Base-by-base conservation (phyloP, 1,140 invertebrate species). In the Bombus polaris region DNA sequence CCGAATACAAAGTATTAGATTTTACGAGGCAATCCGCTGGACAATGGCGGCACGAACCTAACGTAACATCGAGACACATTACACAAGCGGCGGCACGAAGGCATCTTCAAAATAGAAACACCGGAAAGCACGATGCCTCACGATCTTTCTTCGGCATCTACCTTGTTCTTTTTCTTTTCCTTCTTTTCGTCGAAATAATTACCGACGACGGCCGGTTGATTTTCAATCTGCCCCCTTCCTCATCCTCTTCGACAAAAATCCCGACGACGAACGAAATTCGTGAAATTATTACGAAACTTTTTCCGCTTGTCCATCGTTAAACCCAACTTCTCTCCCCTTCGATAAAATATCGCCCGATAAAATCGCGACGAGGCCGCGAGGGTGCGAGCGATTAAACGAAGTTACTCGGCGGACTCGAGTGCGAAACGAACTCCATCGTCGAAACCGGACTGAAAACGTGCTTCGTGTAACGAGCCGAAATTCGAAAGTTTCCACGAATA, bases 1-100 rank as follows among this genome's bases (percentile, higher is more conserved):
- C 87, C 87, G 74, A 75, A 83, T 78, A 82, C 86, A 90, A 88
- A 65, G 66, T 90, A 88, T 88, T 90, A 89, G 78, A 90, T 81
- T 90, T 90, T 90, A 90, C 83, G 89, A 85, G 76, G 73, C 81
- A 86, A 90, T 88, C 80, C 68, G 71, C 35, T n/a, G 80, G 65
- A 90, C 89, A 90, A 90, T 84, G 65, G 71, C 42, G 66, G 42
- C 68, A 59, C 70, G 74, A 13, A 39, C 80, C 88, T 71, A 59
- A 71, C 47, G 72, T 42, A 70, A 81, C 78, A 32, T 32, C 53
- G 62, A 53, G 57, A 35, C 47, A 35, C 12, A 66, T 86, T 83
- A 66, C 85, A 59, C 57, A 42, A 57, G 22, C 70, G 22, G 15
- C 53, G 15, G 77, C 28, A 42, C n/a, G n/a, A 53, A 70, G 44